phyloP scores from a whole-genome alignment of 2,797 vertebrate genomes.

The Tokudaia muenninki region DNA sequence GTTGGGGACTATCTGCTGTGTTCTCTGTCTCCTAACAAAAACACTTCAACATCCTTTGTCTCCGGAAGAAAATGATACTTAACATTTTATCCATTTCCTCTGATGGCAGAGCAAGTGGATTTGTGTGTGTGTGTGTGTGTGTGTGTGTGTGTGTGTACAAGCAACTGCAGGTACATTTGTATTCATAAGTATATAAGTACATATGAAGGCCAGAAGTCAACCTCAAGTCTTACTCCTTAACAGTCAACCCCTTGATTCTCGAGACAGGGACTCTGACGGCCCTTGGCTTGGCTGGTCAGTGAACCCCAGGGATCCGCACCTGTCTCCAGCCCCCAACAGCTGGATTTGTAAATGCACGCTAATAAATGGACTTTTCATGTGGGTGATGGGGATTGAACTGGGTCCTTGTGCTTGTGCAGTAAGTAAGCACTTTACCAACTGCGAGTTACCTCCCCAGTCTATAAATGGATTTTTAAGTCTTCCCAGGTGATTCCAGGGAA shows the following conservation, averaged over 20 bases:
- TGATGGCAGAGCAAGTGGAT: background rate
- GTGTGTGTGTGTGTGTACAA: background rate
- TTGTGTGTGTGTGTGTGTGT: background rate
- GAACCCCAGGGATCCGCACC: background rate
- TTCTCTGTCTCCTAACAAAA: constrained; percentile 83
- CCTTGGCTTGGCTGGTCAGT: background rate
- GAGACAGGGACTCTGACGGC: background rate
- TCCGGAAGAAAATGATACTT: constrained; percentile 89
- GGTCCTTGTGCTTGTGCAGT: background rate
- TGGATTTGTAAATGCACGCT: background rate
- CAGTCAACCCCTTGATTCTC: background rate
- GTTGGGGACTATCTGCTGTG: constrained; percentile 87
- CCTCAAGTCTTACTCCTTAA: background rate
- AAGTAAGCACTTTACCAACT: background rate
- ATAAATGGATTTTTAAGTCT: background rate
- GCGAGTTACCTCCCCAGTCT: background rate
- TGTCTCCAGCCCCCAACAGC: background rate
- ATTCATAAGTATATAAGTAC: background rate
- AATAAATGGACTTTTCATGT: background rate
- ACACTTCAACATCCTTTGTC: background rate
- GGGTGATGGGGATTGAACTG: background rate
- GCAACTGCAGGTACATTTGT: background rate
- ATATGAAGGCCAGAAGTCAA: background rate
- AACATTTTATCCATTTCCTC: constrained; percentile 91
- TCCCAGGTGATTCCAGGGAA: background rate